These are phyloP conservation scores for Connochaetes taurinus DNA, from an alignment of 2,113 vertebrate genomes.

Conservation along the genomic window DNA sequence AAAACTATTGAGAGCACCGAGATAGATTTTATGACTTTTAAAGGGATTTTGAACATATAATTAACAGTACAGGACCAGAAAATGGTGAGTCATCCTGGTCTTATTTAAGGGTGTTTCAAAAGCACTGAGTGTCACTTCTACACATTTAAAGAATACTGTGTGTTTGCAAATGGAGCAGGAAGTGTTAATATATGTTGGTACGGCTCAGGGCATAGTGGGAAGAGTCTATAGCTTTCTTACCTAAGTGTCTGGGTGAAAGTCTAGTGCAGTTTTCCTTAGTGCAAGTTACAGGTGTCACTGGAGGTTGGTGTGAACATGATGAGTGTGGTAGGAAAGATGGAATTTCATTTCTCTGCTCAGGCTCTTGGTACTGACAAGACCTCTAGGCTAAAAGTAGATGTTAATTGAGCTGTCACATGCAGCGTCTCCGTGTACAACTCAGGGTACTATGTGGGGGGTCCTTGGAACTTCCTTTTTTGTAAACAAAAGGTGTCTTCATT, in stretches of 20 bases:
- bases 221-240: constrained; percentile 39
- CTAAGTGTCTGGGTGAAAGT: constrained; percentile 51
- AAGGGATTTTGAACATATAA: constrained; percentile 61
- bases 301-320: not conserved
- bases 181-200: constrained; percentile 31
- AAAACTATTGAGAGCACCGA: constrained; percentile 36
- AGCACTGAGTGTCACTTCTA: not conserved
- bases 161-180: constrained; percentile 57
- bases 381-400: not conserved
- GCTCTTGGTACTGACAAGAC: not conserved
- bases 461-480: not conserved
- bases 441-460: not conserved
- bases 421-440: not conserved
- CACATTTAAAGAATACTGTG: constrained; percentile 38
- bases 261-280: constrained; percentile 40
- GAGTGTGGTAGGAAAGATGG: not conserved
- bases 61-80: constrained; percentile 51
- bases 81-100: not conserved
- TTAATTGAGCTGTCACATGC: not conserved
- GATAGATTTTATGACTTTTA: constrained; percentile 49
- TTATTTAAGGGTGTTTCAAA: constrained; percentile 61
- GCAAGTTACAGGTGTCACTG: constrained; percentile 24
- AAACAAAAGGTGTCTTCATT: not conserved
- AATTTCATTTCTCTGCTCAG: not conserved
- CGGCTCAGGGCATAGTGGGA: not conserved